Conservation (phyloP, 2,888 invertebrate genomes). For the Dyspetes luteomarginatus region DNA sequence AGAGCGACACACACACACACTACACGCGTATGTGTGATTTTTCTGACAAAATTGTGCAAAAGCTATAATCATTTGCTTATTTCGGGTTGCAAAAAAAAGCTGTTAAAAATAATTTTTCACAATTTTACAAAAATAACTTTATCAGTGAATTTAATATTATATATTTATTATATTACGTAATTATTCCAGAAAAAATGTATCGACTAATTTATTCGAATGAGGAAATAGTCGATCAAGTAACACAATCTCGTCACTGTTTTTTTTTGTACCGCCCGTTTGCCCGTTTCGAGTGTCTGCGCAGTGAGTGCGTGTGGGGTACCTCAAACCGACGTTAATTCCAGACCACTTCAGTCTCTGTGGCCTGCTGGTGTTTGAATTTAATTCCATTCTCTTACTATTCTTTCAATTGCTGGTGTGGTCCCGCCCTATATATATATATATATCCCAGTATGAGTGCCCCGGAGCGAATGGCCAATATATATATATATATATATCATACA, state of each 20-base stretch:
- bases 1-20: no score
- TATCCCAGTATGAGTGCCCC: no score
- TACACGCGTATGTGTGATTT: constrained; percentile 13
- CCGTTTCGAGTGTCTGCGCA: background rate
- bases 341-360: constrained; percentile 23
- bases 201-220: background rate
- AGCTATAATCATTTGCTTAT: no score
- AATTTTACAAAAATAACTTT: no score
- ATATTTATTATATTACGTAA: background rate
- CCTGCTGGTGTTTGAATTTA: constrained; percentile 27
- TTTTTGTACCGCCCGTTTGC: background rate
- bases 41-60: background rate
- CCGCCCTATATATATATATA: background rate
- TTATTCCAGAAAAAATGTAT: background rate
- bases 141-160: no score
- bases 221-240: constrained; percentile 3
- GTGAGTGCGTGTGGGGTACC: background rate
- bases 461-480: no score
- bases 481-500: no score
- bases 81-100: no score
- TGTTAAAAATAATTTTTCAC: no score
- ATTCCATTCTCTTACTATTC: constrained; percentile 16
- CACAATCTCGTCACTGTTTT: background rate
- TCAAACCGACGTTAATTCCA: constrained; percentile 11
- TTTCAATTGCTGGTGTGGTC: constrained; percentile 8